These are phyloP conservation scores for Catharus minimus DNA, from an alignment of 2,113 vertebrate species.

Conservation along the genomic window DNA sequence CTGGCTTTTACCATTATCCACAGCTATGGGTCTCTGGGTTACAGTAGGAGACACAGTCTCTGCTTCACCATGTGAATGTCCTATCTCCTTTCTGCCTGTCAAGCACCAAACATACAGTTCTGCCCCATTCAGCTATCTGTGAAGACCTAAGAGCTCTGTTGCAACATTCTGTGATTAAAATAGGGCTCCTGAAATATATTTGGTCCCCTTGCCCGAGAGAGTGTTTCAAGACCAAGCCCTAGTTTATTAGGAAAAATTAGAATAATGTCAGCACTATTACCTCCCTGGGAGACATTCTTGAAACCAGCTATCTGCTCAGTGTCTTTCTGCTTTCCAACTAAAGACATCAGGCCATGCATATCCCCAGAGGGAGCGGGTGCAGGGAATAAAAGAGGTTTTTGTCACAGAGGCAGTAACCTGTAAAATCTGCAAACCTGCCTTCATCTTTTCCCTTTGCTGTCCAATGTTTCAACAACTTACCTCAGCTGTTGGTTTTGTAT, in stretches of 20 bases:
- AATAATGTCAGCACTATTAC: constrained; percentile 45
- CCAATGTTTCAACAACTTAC: background rate
- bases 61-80: background rate
- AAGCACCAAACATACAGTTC: background rate
- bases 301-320: constrained; percentile 35
- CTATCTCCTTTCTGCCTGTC: background rate
- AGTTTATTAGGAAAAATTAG: background rate
- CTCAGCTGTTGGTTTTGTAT: constrained; percentile 9
- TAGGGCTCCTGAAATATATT: background rate
- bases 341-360: constrained; percentile 10
- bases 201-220: background rate
- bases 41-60: background rate
- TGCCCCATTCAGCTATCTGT: background rate
- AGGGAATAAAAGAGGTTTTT: constrained; percentile 18
- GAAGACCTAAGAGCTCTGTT: background rate
- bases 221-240: constrained; percentile 9
- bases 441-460: background rate
- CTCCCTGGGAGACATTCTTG: constrained; percentile 46
- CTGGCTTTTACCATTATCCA: no score
- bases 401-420: constrained; percentile 17
- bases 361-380: background rate
- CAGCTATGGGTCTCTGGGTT: background rate
- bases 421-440: constrained; percentile 25
- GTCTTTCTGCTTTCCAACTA: constrained; percentile 38
- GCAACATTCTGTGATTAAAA: background rate